A percentile compares a stretch with the other conserved stretches of the same genome.
phyloP scores from a whole-genome alignment of 2,113 vertebrate species.

The Acanthochromis polyacanthus region DNA sequence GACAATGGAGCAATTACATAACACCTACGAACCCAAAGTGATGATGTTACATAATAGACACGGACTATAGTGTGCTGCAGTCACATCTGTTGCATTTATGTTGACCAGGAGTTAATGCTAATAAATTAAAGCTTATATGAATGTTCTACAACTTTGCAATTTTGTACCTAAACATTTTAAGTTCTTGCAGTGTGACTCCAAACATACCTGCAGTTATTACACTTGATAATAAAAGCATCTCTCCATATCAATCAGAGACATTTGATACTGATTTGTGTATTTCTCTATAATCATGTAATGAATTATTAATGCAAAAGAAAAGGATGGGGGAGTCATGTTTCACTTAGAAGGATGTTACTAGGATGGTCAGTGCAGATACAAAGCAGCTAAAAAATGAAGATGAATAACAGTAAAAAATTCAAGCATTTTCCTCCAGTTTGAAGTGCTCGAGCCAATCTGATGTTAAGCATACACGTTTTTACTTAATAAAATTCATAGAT shows the following conservation, averaged over 20 bases:
- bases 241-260: conserved; percentile 26
- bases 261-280: conserved; percentile 28
- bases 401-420: background rate
- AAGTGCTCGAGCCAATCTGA: background rate
- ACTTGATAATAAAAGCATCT: background rate
- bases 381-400: conserved; percentile 6
- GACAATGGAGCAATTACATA: conserved; percentile 62
- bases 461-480: background rate
- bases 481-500: no score
- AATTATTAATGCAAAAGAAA: conserved; percentile 63
- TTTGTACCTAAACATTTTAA: background rate
- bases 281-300: conserved; percentile 41
- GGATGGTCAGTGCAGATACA: conserved; percentile 10
- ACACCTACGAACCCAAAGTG: conserved; percentile 35
- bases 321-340: conserved; percentile 42
- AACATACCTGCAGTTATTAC: background rate
- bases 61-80: conserved; percentile 16
- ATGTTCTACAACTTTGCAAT: background rate
- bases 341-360: conserved; percentile 29
- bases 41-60: conserved; percentile 49
- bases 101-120: background rate
- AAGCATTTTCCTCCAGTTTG: background rate
- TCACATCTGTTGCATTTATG: conserved; percentile 29
- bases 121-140: background rate
- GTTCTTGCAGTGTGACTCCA: background rate